Percentiles rank a stretch among this genome's conserved stretches.
Conservation (phyloP, 1,140 invertebrate species). For the Stegodyphus dumicola region DNA sequence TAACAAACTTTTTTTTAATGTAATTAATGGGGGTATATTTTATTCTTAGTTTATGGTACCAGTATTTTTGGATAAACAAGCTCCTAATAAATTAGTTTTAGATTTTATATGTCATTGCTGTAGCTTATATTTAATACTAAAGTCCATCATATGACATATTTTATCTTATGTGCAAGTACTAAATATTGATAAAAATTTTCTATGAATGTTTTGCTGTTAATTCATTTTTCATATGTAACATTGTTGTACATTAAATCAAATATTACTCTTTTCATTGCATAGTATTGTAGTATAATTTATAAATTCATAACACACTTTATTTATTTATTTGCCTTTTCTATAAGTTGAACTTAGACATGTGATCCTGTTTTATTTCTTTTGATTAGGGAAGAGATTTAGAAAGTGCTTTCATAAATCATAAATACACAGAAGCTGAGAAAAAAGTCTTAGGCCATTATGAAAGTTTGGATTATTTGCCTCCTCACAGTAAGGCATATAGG, state of each 20-base stretch:
- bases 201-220: not conserved
- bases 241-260: not conserved
- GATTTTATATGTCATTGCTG: too few species aligned
- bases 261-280: not conserved
- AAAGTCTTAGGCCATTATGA: slow-evolving; percentile 68
- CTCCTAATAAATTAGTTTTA: too few species aligned
- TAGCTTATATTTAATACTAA: too few species aligned
- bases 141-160: too few species aligned
- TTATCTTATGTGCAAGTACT: too few species aligned
- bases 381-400: slow-evolving; percentile 46
- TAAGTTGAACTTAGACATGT: not conserved
- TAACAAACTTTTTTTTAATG: too few species aligned
- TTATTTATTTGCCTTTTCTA: not conserved
- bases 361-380: not conserved
- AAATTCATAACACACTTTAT: not conserved
- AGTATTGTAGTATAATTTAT: not conserved
- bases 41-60: too few species aligned
- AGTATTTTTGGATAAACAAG: too few species aligned
- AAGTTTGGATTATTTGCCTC: slow-evolving; percentile 69
- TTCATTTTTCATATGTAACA: not conserved
- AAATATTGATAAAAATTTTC: not conserved
- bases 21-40: too few species aligned
- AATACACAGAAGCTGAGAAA: slow-evolving; percentile 68
- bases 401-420: slow-evolving; percentile 67
- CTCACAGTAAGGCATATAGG: slow-evolving; percentile 68